phyloP scores from a whole-genome alignment of 2,797 vertebrate species.

The Ambastaia sidthimunki region DNA sequence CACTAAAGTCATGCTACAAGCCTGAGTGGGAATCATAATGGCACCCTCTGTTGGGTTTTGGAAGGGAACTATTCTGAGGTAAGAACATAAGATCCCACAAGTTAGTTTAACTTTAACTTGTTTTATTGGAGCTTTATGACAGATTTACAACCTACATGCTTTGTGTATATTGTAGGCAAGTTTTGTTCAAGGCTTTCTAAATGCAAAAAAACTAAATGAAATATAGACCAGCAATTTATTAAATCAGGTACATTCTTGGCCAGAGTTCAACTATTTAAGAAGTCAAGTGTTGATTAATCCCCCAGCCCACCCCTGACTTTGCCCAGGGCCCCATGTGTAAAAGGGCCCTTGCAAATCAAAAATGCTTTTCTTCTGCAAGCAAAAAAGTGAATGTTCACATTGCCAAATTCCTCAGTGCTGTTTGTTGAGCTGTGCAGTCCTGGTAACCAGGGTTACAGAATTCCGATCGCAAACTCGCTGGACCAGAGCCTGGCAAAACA shows the following conservation, averaged over 20 bases:
- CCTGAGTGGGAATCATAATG: constrained; percentile 3
- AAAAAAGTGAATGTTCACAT: constrained; percentile 64
- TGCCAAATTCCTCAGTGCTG: constrained; percentile 75
- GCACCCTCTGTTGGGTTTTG: constrained; percentile 44
- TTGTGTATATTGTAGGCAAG: too few species aligned
- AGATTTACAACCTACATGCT: neutral
- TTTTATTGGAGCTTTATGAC: too few species aligned
- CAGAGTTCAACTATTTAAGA: constrained; percentile 35
- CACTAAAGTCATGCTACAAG: too few species aligned
- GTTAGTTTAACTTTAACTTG: too few species aligned
- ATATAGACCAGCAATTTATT: neutral
- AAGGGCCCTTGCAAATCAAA: constrained; percentile 49
- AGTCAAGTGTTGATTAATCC: constrained; percentile 40
- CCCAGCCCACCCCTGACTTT: constrained; percentile 19
- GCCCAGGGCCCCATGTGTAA: constrained; percentile 16
- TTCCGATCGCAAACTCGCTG: constrained; percentile 68
- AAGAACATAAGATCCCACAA: neutral
- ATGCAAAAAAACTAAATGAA: too few species aligned
- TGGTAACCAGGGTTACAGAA: constrained; percentile 67
- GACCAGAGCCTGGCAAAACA: constrained; percentile 58
- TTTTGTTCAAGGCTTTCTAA: too few species aligned
- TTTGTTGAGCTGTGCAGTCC: constrained; percentile 72
- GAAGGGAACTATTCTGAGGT: neutral
- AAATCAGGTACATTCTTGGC: constrained; percentile 16
- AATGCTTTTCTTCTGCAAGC: constrained; percentile 54